Evolutionary conservation across 2,797 vertebrate species (phyloP).

Genomic region (Choloepus didactylus): DNA sequence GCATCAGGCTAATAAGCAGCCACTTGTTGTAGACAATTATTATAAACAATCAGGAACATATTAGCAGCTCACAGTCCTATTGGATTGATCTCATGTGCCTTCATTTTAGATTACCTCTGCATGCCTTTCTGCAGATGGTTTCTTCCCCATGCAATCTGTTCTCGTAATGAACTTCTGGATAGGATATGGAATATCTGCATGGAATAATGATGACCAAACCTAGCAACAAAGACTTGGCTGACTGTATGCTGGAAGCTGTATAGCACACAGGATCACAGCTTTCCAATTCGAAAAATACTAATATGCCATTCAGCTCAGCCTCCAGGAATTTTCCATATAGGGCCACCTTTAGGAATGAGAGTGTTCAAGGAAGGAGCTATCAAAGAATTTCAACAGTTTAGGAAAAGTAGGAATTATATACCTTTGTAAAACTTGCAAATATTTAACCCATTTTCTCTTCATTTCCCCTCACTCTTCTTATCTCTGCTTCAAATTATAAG

Average conservation of each 20-base stretch:
- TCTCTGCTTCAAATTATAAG: background rate
- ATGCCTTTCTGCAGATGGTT: accelerated
- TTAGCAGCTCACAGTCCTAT: accelerated
- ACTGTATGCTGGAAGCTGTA: accelerated
- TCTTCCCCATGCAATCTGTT: background rate
- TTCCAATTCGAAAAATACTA: background rate
- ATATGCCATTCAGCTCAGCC: background rate
- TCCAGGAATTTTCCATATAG: background rate
- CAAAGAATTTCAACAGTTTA: background rate
- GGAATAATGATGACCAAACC: accelerated
- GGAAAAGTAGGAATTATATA: background rate
- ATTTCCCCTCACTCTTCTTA: background rate
- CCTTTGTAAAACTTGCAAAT: background rate
- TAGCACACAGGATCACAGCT: accelerated
- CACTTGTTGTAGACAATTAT: background rate
- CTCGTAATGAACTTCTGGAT: background rate
- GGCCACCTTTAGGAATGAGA: accelerated
- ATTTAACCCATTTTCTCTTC: background rate
- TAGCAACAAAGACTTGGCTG: accelerated
- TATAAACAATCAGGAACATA: background rate
- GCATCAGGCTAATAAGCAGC: background rate
- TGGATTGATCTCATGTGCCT: background rate
- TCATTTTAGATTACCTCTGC: accelerated
- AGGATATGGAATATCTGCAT: no score
- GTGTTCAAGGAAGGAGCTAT: background rate